A percentile compares a stretch with the other conserved stretches of the same genome.
phyloP scores from a whole-genome alignment of 2,888 invertebrate genomes.

The Oligia latruncula region DNA sequence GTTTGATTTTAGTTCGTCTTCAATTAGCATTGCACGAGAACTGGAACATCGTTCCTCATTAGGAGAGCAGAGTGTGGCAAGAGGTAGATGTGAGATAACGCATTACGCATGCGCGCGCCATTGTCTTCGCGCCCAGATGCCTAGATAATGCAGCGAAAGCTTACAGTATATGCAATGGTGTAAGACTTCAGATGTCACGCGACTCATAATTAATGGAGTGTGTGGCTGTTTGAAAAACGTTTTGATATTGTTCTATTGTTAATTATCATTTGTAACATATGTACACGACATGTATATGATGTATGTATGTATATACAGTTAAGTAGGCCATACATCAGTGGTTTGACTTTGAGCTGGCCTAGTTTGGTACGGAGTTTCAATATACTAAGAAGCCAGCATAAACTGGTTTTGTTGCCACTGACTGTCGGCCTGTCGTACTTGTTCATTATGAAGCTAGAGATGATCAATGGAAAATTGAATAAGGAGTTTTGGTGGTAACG shows the following conservation, averaged over 20 bases:
- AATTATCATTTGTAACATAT: constrained; percentile 7
- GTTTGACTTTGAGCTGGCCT: background rate
- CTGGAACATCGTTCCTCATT: constrained; percentile 87
- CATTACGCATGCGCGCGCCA: constrained; percentile 88
- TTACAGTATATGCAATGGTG: constrained; percentile 74
- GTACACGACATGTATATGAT: background rate
- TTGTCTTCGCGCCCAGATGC: constrained; percentile 85
- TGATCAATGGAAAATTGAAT: background rate
- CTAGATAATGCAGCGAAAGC: constrained; percentile 83
- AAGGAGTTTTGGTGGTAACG: too few relatives aligned
- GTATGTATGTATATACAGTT: background rate
- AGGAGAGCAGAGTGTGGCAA: constrained; percentile 87
- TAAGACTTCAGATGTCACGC: constrained; percentile 78
- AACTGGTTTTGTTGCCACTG: background rate
- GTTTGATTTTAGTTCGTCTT: constrained; percentile 69
- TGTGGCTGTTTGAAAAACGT: constrained; percentile 18
- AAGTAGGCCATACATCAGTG: background rate
- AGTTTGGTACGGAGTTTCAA: background rate
- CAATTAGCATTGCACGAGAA: constrained; percentile 83
- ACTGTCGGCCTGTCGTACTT: background rate
- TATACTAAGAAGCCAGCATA: background rate
- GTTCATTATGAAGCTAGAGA: background rate
- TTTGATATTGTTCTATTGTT: constrained; percentile 48
- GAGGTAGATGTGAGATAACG: constrained; percentile 87
- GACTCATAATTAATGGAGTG: constrained; percentile 48